phyloP scores from a whole-genome alignment of 2,797 vertebrate species.

The Luscinia luscinia region DNA sequence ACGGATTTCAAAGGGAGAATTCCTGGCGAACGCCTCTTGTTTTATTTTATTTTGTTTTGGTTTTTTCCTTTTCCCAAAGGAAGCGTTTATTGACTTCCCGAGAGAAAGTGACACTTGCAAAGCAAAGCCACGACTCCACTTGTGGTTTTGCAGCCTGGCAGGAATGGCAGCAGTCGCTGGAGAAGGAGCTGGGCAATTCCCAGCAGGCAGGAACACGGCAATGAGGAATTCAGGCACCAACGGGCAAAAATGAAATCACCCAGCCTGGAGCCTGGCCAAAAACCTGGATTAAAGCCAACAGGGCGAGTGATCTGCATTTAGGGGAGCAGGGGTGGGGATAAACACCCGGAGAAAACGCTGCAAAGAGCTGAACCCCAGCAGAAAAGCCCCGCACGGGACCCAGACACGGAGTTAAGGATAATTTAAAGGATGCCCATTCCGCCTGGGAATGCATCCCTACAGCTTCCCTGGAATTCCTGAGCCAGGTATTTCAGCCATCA shows the following conservation, averaged over 20 bases:
- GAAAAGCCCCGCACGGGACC: neutral
- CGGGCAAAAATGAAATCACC: neutral
- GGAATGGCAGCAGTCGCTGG: neutral
- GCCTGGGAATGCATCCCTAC: fast-evolving
- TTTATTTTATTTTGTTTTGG: neutral
- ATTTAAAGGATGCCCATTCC: neutral
- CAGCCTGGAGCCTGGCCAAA: neutral
- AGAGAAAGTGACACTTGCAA: neutral
- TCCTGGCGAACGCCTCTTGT: fast-evolving
- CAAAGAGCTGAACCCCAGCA: neutral
- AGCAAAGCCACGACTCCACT: neutral
- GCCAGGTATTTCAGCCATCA: neutral
- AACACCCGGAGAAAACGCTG: neutral
- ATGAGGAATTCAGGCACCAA: neutral
- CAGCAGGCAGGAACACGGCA: neutral
- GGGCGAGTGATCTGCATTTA: neutral
- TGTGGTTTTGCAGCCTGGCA: neutral
- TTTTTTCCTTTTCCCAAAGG: fast-evolving
- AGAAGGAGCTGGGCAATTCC: neutral
- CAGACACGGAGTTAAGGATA: neutral
- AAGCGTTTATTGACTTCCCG: neutral
- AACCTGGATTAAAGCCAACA: neutral
- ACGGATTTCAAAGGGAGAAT: neutral
- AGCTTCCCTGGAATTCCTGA: neutral
- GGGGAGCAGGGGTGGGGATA: neutral